Percentiles rank a stretch among this genome's conserved stretches.
Evolutionary conservation across 2,888 invertebrate species (phyloP).

Genomic region (Drosophila kuntzei): DNA sequence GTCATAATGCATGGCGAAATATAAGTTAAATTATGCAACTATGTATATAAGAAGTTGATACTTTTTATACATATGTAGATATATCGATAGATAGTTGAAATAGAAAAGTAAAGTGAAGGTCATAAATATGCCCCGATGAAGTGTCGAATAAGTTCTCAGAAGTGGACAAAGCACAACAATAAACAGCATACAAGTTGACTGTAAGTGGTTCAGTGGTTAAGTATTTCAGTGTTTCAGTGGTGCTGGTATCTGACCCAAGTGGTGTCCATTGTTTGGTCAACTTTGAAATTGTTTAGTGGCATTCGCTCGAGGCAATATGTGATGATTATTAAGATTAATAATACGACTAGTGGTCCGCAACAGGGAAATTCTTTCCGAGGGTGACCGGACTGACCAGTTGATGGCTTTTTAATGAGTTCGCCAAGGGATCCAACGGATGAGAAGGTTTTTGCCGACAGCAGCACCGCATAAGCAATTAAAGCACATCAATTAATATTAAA

Average conservation of each 20-base stretch:
- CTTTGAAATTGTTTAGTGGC: conserved; percentile 54
- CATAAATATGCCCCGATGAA: conserved; percentile 11
- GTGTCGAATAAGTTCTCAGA: conserved; percentile 8
- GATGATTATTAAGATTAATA: conserved; percentile 79
- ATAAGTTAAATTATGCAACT: neutral
- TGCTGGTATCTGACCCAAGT: conserved; percentile 11
- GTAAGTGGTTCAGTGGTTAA: conserved; percentile 7
- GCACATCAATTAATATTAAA: conserved; percentile 81
- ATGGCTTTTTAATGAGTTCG: conserved; percentile 79
- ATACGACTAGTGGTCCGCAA: conserved; percentile 34
- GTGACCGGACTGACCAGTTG: conserved; percentile 37
- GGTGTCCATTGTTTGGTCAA: conserved; percentile 46
- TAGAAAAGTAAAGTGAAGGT: neutral
- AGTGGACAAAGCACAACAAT: conserved; percentile 31
- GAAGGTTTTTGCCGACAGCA: neutral
- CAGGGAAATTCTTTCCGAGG: neutral
- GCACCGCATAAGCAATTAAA: conserved; percentile 67
- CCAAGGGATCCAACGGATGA: conserved; percentile 15
- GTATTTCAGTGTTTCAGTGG: neutral
- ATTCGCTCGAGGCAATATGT: conserved; percentile 65
- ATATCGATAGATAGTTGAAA: conserved; percentile 1
- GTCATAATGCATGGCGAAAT: neutral
- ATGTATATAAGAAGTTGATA: neutral
- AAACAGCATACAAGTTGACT: conserved; percentile 33
- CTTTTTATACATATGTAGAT: neutral